These are phyloP conservation scores for Triops longicaudatus DNA, from an alignment of 1,140 invertebrate species.

Conservation along the genomic window DNA sequence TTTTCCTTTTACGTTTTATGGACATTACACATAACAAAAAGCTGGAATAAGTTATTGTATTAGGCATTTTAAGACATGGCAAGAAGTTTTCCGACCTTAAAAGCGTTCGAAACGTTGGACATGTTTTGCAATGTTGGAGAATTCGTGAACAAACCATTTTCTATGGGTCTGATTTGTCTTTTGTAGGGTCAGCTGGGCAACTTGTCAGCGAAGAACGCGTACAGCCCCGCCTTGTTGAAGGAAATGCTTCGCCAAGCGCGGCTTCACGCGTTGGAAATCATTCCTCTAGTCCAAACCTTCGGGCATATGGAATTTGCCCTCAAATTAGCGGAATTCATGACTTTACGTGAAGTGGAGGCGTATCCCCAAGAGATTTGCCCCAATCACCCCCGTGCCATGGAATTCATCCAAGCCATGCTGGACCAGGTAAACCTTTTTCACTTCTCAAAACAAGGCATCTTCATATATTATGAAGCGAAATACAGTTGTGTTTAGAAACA, in stretches of 20 bases:
- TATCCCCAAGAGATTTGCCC: slow-evolving; percentile 57
- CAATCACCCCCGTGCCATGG: slow-evolving; percentile 57
- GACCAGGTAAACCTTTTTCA: slow-evolving; percentile 41
- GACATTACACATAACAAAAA: no score
- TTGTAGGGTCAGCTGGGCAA: background rate
- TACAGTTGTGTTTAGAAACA: no score
- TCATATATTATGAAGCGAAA: no score
- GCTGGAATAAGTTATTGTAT: no score
- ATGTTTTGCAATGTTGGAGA: no score
- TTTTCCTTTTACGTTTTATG: no score
- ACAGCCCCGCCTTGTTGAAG: slow-evolving; percentile 14
- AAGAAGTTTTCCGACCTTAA: no score
- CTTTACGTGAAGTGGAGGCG: slow-evolving; percentile 46
- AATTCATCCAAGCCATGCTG: slow-evolving; percentile 33
- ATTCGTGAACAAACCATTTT: background rate
- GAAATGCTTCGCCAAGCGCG: slow-evolving; percentile 37
- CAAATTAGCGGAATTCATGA: slow-evolving; percentile 44
- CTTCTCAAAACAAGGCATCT: background rate
- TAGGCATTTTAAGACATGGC: no score
- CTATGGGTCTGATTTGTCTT: background rate
- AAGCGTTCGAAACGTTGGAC: no score
- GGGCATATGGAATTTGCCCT: slow-evolving; percentile 51
- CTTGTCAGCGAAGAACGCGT: background rate
- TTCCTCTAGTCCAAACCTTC: slow-evolving; percentile 51
- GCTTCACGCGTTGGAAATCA: slow-evolving; percentile 42